Conservation (phyloP, 2,888 invertebrate genomes). For the Argyra leucocephala region DNA sequence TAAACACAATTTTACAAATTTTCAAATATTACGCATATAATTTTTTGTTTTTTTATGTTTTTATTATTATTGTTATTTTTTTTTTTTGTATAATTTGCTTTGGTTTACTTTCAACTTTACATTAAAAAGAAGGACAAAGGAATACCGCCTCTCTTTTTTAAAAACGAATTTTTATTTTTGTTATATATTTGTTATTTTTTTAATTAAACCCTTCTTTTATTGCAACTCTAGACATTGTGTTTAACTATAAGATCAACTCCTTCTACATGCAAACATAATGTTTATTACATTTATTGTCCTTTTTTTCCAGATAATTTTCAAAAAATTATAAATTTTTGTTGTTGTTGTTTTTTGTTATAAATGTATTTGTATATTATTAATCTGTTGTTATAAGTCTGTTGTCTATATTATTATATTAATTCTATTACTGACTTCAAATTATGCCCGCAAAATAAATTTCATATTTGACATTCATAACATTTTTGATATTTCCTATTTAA, state of each 20-base stretch:
- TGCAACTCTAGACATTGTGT: background rate
- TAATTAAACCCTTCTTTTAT: background rate
- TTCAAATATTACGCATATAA: background rate
- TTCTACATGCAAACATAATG: background rate
- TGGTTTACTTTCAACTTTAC: no score
- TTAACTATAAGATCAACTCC: background rate
- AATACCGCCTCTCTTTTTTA: background rate
- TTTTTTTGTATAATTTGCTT: background rate
- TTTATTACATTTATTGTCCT: background rate
- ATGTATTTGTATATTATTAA: no score
- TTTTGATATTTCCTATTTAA: no score
- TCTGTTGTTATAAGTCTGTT: no score
- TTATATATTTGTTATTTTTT: background rate
- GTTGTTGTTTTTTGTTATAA: no score
- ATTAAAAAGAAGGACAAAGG: background rate
- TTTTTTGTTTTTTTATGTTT: no score
- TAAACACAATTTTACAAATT: background rate
- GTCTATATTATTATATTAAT: no score
- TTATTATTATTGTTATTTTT: no score
- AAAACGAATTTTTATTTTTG: background rate
- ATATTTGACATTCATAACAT: background rate
- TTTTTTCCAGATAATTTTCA: no score
- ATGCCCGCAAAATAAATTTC: background rate
- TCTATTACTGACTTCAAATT: background rate
- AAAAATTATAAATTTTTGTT: no score